Evolutionary conservation across 2,113 vertebrate species (phyloP), one percentile per base, ranked within the genome.

Genomic region (Andinoacara biseriatus): DNA sequence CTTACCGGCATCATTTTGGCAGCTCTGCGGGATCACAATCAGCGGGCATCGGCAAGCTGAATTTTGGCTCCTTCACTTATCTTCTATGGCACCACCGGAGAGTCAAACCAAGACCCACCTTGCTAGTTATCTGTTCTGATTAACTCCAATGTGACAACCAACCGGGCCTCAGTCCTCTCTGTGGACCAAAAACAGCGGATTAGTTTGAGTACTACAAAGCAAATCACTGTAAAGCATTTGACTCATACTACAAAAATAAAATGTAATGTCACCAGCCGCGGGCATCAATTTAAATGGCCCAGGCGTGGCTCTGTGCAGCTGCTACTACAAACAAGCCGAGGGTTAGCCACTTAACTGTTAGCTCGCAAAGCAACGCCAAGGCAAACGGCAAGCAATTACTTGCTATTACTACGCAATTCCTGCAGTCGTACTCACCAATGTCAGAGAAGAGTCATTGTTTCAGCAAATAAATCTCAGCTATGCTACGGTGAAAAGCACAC

Each of bases 1-100:
- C 93, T 90, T 78, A 95, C 94, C 78, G 94, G 94, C 93, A 95
- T 95, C 94, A 95, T 94, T 38, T 49, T 90, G 83, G 86, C 85
- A 86, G 84, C 80, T 90, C 18, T 82, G 74, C 63, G n/a, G 57
- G 90, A 84, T 93, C 91, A 85, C 65, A 90, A 63, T 79, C 74
- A 83, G 76, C 35, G 84, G n/a, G 69, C 87, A 94, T 94, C 82
- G 49, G 86, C 63, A 31, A 56, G 54, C 49, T 14, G 82, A 58
- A 38, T 76, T 13, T 26, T 26, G 69, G 80, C 52, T 82, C 80
- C n/a, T 58, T 78, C 78, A 10, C 58, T 57, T 72, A 29, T 87
- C 78, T 74, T 85, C 80, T 43, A 72, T 18, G 81, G 74, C 69
- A 74, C 65, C 63, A 46, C 40, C 9, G 49, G 11, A 60, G 58